phyloP scores from a whole-genome alignment of 2,888 invertebrate genomes.

The Melanotus villosus region DNA sequence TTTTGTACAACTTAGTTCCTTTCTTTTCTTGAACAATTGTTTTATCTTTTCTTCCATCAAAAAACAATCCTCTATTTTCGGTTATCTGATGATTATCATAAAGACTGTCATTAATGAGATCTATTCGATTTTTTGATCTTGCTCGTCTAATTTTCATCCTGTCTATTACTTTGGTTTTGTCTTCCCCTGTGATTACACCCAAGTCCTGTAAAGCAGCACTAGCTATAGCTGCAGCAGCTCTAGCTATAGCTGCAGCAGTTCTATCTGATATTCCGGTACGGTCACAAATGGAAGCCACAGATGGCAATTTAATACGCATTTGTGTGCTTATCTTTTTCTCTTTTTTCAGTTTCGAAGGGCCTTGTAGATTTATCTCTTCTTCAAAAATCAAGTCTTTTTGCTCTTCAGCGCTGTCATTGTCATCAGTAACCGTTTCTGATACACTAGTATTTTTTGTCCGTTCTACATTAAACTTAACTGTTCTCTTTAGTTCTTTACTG shows the following conservation, averaged over 20 bases:
- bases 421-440: too few relatives aligned
- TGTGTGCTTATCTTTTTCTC: neutral
- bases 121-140: slow-evolving; percentile 29
- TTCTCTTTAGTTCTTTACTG: too few relatives aligned
- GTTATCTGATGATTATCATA: slow-evolving; percentile 3
- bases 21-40: slow-evolving; percentile 39
- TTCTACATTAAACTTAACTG: too few relatives aligned
- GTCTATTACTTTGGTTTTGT: slow-evolving; percentile 48
- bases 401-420: too few relatives aligned
- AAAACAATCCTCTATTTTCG: slow-evolving; percentile 31
- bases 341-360: neutral
- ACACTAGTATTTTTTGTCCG: too few relatives aligned
- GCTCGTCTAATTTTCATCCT: slow-evolving; percentile 50
- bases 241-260: slow-evolving; percentile 49
- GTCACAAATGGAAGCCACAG: slow-evolving; percentile 23
- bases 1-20: slow-evolving; percentile 26
- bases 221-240: slow-evolving; percentile 47
- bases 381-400: too few relatives aligned
- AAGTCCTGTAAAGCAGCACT: slow-evolving; percentile 48
- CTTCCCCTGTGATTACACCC: slow-evolving; percentile 44
- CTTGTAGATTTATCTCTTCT: neutral
- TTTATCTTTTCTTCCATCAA: slow-evolving; percentile 48
- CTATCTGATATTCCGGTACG: slow-evolving; percentile 47
- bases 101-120: slow-evolving; percentile 20
- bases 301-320: neutral